Evolutionary conservation across 2,113 vertebrate species (phyloP).

Genomic region (Ctenodactylus gundi): DNA sequence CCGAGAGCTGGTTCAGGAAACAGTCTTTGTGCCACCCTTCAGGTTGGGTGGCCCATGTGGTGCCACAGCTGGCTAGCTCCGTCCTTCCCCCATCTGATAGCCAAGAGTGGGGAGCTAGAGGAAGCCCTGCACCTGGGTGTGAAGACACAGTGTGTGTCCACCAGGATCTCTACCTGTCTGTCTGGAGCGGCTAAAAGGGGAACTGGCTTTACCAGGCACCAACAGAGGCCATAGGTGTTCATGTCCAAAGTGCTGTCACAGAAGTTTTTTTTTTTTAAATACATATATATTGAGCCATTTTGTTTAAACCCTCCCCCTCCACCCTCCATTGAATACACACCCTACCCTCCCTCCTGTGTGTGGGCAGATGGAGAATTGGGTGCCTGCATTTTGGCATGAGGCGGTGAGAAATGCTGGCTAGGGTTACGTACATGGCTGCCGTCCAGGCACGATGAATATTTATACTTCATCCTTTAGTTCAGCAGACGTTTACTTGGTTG

Average conservation of each 20-base stretch:
- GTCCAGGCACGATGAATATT: neutral
- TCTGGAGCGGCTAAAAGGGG: too few species aligned
- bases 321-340: neutral
- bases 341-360: accelerated
- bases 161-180: neutral
- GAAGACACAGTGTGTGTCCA: neutral
- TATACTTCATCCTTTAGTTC: neutral
- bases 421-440: neutral
- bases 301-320: neutral
- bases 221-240: neutral
- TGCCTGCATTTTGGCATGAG: neutral
- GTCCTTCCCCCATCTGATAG: neutral
- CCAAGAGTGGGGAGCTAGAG: neutral
- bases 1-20: neutral
- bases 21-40: neutral
- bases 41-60: neutral
- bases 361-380: neutral
- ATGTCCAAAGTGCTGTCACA: neutral
- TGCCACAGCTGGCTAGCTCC: neutral
- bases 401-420: neutral
- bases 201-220: neutral
- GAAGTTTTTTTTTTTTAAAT: neutral
- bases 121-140: neutral
- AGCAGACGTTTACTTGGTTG: neutral
- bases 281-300: neutral